A percentile compares a stretch with the other conserved stretches of the same genome.
Evolutionary conservation across 92 coral and sea anemone species (phyloP).

Genomic region (Actinostola sp.): DNA sequence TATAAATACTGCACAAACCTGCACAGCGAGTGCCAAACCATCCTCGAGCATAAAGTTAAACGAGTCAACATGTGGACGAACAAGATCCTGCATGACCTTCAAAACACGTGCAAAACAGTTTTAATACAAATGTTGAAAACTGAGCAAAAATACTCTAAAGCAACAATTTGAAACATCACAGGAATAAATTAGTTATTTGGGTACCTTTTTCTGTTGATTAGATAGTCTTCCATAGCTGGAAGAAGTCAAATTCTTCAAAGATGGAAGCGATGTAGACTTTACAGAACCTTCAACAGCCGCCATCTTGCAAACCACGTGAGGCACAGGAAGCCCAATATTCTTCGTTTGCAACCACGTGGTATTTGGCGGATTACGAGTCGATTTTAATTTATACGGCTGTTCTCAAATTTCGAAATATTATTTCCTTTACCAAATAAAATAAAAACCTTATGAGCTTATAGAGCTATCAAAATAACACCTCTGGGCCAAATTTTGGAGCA

Average conservation of each 20-base stretch:
- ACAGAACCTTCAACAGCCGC: conserved; percentile 54
- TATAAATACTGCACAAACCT: conserved; percentile 45
- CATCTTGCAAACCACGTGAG: conserved; percentile 76
- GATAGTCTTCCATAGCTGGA: conserved; percentile 67
- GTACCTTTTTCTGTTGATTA: conserved; percentile 77
- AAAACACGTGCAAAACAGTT: conserved; percentile 23
- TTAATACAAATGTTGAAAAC: not conserved
- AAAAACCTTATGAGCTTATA: no score
- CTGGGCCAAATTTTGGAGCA: no score
- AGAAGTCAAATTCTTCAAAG: conserved; percentile 81
- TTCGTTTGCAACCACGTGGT: no score
- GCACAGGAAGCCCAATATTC: conserved; percentile 41
- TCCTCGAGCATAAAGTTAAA: conserved; percentile 94
- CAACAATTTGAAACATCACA: not conserved
- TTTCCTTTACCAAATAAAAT: no score
- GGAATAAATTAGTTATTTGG: not conserved
- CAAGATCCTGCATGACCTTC: conserved; percentile 86
- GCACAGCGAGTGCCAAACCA: conserved; percentile 88
- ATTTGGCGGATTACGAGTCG: no score
- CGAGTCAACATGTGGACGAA: conserved; percentile 89
- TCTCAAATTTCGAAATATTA: no score
- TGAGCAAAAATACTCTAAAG: not conserved
- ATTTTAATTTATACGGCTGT: no score
- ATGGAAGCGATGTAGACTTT: conserved; percentile 52
- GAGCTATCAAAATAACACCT: no score